phyloP scores from a whole-genome alignment of 2,888 invertebrate genomes.

The Diloba caeruleocephala region DNA sequence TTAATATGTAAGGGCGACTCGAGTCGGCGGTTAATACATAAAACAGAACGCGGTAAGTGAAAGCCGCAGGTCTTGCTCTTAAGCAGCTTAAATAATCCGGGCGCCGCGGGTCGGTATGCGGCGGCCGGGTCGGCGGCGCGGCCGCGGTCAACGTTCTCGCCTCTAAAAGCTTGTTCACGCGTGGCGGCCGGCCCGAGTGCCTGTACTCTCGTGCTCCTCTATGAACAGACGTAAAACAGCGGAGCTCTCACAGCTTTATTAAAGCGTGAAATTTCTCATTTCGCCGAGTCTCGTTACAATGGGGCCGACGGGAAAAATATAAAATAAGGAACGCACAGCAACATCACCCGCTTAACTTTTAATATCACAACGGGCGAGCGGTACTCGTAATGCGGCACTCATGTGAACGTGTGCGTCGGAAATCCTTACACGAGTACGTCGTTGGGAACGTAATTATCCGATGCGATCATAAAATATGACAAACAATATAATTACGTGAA shows the following conservation, averaged over 20 bases:
- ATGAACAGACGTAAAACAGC: slow-evolving; percentile 32
- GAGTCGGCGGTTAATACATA: slow-evolving; percentile 55
- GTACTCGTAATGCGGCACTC: too few relatives aligned
- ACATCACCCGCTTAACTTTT: slow-evolving; percentile 23
- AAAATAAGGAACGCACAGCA: slow-evolving; percentile 8
- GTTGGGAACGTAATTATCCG: too few relatives aligned
- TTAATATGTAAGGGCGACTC: slow-evolving; percentile 49
- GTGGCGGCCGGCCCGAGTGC: background rate
- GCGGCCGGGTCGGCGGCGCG: slow-evolving; percentile 14
- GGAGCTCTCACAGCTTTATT: slow-evolving; percentile 43
- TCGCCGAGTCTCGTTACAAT: slow-evolving; percentile 47
- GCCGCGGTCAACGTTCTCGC: slow-evolving; percentile 9
- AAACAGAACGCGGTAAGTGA: slow-evolving; percentile 58
- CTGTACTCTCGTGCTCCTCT: slow-evolving; percentile 9
- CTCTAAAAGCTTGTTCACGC: slow-evolving; percentile 13
- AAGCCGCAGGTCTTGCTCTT: slow-evolving; percentile 57
- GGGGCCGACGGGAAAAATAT: slow-evolving; percentile 22
- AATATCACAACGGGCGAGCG: slow-evolving; percentile 14
- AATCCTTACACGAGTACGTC: too few relatives aligned
- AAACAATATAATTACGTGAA: too few relatives aligned
- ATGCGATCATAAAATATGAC: too few relatives aligned
- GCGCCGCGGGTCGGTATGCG: slow-evolving; percentile 24
- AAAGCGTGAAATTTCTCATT: slow-evolving; percentile 67
- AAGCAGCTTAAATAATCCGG: slow-evolving; percentile 54
- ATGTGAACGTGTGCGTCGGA: too few relatives aligned